A percentile compares a stretch with the other conserved stretches of the same genome.
Evolutionary conservation across 2,113 vertebrate genomes (phyloP).

Genomic region (Smithornis capensis): DNA sequence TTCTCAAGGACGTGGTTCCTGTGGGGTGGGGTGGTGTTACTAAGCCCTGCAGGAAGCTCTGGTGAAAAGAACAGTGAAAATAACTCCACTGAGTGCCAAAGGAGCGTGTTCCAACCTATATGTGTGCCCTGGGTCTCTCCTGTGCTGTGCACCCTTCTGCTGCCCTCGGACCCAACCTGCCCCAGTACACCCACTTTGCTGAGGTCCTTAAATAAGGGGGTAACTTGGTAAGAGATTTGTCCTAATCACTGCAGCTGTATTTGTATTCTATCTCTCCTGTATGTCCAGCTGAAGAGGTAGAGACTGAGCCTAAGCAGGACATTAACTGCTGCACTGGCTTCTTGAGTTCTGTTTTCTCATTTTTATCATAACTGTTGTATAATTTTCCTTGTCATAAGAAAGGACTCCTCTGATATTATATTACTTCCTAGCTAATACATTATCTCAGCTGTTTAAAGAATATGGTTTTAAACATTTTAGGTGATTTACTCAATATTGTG

Average conservation of each 20-base stretch:
- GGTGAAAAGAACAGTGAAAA: neutral
- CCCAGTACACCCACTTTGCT: neutral
- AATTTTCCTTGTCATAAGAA: neutral
- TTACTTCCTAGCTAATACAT: neutral
- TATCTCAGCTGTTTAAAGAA: neutral
- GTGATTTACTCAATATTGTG: neutral
- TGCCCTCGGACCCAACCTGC: neutral
- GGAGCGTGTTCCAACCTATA: neutral
- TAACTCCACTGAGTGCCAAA: neutral
- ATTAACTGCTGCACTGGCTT: neutral
- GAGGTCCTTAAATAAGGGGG: neutral
- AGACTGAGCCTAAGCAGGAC: neutral
- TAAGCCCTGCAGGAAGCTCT: neutral
- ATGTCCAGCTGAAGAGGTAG: neutral
- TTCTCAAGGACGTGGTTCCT: neutral
- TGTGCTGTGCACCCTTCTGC: accelerated
- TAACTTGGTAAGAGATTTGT: neutral
- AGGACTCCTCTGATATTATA: neutral
- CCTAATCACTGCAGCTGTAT: neutral
- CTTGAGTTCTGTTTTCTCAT: neutral
- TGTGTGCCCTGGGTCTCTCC: neutral
- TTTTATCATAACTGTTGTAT: neutral
- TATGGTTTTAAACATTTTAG: neutral
- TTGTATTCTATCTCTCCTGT: neutral
- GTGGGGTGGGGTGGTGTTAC: neutral